Percentiles rank a stretch among this genome's conserved stretches.
Conservation (phyloP, 2,113 vertebrate genomes). For the Rhinichthys klamathensis region DNA sequence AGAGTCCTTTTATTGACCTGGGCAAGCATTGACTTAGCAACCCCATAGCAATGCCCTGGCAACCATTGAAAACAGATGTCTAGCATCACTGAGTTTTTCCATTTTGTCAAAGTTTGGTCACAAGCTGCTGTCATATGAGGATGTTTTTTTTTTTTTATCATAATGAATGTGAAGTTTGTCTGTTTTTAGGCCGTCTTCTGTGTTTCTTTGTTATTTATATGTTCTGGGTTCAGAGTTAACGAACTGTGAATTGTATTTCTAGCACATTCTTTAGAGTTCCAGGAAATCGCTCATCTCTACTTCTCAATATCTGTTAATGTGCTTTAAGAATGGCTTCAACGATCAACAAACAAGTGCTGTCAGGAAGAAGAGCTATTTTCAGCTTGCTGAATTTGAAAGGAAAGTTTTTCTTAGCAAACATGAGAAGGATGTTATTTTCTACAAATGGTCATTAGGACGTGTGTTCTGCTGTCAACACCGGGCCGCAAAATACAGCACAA, state of each 20-base stretch:
- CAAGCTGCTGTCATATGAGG: constrained; percentile 9
- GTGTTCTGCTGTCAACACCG: constrained; percentile 2
- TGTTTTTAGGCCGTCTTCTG: background rate
- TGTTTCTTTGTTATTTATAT: constrained; percentile 33
- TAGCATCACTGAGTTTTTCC: constrained; percentile 1
- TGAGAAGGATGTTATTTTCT: constrained; percentile 20
- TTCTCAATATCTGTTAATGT: constrained; percentile 10
- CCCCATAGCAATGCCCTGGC: no score
- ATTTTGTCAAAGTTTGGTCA: constrained; percentile 15
- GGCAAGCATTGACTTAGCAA: background rate
- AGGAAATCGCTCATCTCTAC: constrained; percentile 9
- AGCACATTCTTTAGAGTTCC: constrained; percentile 22
- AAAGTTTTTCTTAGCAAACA: constrained; percentile 5
- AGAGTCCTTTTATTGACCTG: background rate
- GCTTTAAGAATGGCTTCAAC: background rate
- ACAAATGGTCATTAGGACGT: background rate
- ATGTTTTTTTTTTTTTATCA: constrained; percentile 24
- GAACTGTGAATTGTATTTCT: constrained; percentile 31
- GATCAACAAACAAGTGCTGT: constrained; percentile 11
- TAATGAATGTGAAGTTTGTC: constrained; percentile 16
- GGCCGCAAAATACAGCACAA: background rate
- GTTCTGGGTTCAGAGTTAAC: constrained; percentile 6
- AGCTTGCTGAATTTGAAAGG: constrained; percentile 8
- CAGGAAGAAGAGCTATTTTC: constrained; percentile 7
- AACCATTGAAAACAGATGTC: background rate